Percentiles rank a stretch among this genome's conserved stretches.
These are phyloP conservation scores for Phaethornis superciliosus DNA, from an alignment of 2,113 vertebrate genomes.

Conservation along the genomic window DNA sequence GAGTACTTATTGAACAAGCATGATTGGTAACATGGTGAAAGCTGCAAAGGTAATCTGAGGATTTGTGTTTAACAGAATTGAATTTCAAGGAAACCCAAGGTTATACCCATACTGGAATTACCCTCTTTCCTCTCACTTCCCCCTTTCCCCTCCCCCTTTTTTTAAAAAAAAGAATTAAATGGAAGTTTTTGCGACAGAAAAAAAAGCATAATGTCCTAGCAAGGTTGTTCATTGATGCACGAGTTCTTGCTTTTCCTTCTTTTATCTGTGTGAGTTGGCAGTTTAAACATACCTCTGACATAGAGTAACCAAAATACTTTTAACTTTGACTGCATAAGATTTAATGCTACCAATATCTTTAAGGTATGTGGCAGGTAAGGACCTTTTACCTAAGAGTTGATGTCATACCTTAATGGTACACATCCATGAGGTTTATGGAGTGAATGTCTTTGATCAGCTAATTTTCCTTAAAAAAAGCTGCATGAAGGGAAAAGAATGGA, in stretches of 20 bases:
- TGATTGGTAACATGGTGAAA: background rate
- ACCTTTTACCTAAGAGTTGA: background rate
- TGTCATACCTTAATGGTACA: background rate
- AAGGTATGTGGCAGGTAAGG: background rate
- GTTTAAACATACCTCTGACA: background rate
- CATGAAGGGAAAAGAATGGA: background rate
- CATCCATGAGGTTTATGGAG: background rate
- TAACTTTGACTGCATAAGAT: background rate
- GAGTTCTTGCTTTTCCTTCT: background rate
- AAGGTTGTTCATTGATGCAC: background rate
- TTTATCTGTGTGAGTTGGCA: background rate
- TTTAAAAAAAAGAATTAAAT: background rate
- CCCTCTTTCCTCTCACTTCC: fast-evolving
- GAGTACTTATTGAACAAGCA: background rate
- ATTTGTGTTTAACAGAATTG: slow-evolving; percentile 1
- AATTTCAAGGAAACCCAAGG: slow-evolving; percentile 50
- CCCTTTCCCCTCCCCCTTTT: background rate
- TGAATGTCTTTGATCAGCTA: background rate
- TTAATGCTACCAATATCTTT: background rate
- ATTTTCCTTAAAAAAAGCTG: background rate
- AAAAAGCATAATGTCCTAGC: background rate
- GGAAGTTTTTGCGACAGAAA: background rate
- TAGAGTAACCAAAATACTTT: background rate
- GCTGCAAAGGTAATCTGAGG: slow-evolving; percentile 26
- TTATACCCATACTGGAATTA: background rate